Conservation (phyloP, 2,888 invertebrate species). For the Acanthosepion pharaonis region DNA sequence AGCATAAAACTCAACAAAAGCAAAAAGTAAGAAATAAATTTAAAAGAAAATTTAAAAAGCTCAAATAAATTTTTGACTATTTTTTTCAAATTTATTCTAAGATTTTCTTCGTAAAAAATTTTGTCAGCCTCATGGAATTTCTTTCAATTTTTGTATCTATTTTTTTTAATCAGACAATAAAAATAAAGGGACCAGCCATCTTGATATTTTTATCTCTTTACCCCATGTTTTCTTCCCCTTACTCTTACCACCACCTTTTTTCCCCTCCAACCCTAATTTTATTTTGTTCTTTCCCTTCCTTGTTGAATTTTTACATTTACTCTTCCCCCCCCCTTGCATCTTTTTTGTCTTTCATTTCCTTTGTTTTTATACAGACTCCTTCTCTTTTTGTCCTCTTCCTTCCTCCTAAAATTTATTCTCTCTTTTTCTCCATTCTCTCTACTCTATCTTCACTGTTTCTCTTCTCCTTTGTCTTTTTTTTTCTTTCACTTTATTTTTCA, state of each 20-base stretch:
- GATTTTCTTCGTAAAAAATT: not conserved
- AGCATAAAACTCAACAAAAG: not conserved
- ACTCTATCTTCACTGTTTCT: too few species aligned
- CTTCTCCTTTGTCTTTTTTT: too few species aligned
- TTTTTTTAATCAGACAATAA: not conserved
- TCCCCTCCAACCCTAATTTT: not conserved
- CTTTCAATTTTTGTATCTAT: not conserved
- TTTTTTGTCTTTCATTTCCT: not conserved
- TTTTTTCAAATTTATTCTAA: slow-evolving; percentile 33
- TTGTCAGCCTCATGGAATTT: not conserved
- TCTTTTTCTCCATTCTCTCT: not conserved
- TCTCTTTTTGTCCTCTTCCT: too few species aligned
- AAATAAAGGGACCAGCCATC: not conserved
- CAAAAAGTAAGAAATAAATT: not conserved
- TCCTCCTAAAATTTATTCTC: not conserved
- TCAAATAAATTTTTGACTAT: slow-evolving; percentile 1
- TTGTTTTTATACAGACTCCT: not conserved
- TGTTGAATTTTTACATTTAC: not conserved
- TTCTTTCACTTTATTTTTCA: too few species aligned
- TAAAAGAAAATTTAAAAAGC: not conserved
- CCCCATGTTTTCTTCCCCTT: not conserved
- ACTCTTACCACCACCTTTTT: not conserved
- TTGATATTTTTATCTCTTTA: not conserved
- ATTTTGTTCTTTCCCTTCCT: too few species aligned
- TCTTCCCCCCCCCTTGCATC: not conserved